Base-by-base conservation (phyloP, 2,113 vertebrate genomes). In the Deroptyus accipitrinus region DNA sequence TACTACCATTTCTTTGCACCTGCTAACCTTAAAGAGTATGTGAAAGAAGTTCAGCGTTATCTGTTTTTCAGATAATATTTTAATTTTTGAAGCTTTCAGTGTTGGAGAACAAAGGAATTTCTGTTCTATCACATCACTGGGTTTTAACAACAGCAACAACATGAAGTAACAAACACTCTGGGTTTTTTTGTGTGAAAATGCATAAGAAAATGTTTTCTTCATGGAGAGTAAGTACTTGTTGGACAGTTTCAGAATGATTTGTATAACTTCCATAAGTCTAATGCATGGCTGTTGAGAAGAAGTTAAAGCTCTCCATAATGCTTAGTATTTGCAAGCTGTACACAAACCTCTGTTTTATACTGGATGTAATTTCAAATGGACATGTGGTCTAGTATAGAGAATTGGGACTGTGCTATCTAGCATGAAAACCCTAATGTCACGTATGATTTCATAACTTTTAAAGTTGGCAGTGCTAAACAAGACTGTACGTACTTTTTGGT, bases 361-460 rank as follows among this genome's bases (percentile, higher is more conserved):
- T 48, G 20, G 39, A 70, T 41, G 9, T 51, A 7, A 49, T 64
- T 80, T 68, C 37, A 49, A 37, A 64, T 33, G 68, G 52, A 16
- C 9, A 5, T 0, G 0, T 23, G 8, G 25, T 55, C 33, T 54
- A 6, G 20, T 16, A 18, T 17, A 44, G 39, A 68, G 48, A 35
- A 83, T 57, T 33, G 44, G 25, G 24, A n/a, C 4, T 10, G 4
- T 41, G 30, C 41, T 77, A 1, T 23, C 42, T 55, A 33, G 28
- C 7, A 14, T 1, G 4, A 13, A 49, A 30, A 0, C 13, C 12
- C 12, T 49, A 5, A 16, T 15, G 30, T 42, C 16, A 5, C 2
- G 0, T 31, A 2, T 8, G 13, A 6, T 54, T 87, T 42, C 15
- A 44, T 11, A 63, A 44, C 7, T 39, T 51, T 35, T 54, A 3